Conservation (phyloP, 2,113 vertebrate genomes). For the Dryoscopus gambensis region DNA sequence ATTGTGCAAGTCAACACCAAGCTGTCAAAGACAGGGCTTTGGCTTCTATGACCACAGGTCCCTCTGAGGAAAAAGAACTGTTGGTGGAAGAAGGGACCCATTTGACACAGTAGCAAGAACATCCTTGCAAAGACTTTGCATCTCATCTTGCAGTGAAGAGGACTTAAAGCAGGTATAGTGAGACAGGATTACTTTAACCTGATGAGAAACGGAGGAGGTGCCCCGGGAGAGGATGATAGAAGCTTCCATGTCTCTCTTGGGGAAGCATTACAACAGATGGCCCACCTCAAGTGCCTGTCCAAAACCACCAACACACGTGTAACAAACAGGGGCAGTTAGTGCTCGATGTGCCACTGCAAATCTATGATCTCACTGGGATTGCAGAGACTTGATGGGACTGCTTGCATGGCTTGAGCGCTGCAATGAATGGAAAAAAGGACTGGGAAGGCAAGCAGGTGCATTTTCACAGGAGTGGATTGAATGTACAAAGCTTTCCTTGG, state of each 20-base stretch:
- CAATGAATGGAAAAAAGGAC: neutral
- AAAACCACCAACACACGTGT: neutral
- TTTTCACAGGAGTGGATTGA: neutral
- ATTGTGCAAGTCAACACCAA: neutral
- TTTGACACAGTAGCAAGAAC: neutral
- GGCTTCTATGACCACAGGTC: neutral
- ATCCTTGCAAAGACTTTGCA: neutral
- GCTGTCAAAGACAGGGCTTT: neutral
- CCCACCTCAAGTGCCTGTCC: neutral
- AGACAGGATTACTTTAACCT: neutral
- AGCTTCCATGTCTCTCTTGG: neutral
- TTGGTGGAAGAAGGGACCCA: neutral
- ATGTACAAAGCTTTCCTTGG: neutral
- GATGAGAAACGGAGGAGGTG: neutral
- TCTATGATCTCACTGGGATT: neutral
- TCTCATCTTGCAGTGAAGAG: neutral
- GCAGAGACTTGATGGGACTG: neutral
- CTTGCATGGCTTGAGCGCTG: neutral
- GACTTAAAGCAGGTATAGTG: neutral
- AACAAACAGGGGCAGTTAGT: neutral
- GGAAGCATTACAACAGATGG: neutral
- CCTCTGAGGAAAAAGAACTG: neutral
- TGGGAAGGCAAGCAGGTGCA: neutral
- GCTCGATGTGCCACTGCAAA: neutral
- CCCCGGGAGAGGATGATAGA: neutral